Percentiles rank a stretch among this genome's conserved stretches.
Conservation (phyloP, 2,888 invertebrate genomes). For the Gerris lacustris region DNA sequence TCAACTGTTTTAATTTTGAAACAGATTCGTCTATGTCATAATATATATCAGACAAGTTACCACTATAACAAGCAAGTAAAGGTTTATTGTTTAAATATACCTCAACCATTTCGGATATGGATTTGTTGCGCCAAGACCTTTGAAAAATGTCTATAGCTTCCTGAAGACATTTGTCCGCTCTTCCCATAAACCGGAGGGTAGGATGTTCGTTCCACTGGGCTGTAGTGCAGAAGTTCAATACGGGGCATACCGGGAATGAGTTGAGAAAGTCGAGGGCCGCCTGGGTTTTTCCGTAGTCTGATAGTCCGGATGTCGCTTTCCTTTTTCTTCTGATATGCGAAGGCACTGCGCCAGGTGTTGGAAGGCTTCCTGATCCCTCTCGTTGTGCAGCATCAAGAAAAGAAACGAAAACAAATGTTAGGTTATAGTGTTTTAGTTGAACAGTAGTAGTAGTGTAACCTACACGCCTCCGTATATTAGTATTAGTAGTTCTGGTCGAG, state of each 20-base stretch:
- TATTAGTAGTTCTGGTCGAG: too few relatives aligned
- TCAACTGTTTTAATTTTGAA: not conserved
- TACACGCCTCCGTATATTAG: too few relatives aligned
- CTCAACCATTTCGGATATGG: not conserved
- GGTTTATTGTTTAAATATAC: not conserved
- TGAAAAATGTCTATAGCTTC: not conserved
- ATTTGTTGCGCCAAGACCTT: not conserved
- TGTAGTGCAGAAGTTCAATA: not conserved
- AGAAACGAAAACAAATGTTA: too few relatives aligned
- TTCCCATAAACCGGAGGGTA: not conserved
- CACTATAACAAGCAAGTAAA: not conserved
- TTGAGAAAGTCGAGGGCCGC: not conserved
- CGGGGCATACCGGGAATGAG: not conserved
- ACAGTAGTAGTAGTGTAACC: too few relatives aligned
- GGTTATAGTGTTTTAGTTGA: too few relatives aligned
- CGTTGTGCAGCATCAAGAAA: not conserved
- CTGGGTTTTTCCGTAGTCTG: not conserved
- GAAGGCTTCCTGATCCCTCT: not conserved
- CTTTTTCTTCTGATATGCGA: not conserved
- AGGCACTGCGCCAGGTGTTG: not conserved
- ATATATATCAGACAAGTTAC: not conserved
- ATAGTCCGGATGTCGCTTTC: not conserved
- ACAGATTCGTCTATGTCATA: not conserved
- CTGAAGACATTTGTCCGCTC: not conserved
- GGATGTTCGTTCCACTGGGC: not conserved